Conservation (phyloP, 2,888 invertebrate species). For the Parnassius smintheus region DNA sequence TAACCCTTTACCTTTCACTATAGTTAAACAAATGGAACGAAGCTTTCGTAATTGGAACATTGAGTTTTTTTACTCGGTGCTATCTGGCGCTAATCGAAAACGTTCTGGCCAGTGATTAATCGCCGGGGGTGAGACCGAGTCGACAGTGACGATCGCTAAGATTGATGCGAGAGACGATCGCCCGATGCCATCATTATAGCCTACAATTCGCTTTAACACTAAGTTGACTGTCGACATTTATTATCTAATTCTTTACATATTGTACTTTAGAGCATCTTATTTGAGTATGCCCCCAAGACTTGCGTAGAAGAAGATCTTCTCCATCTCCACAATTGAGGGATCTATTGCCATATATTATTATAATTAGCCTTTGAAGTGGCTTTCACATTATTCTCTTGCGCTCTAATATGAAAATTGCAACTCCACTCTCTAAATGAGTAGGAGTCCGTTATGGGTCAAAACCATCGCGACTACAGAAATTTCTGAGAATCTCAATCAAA, state of each 20-base stretch:
- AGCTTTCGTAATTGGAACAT: constrained; percentile 56
- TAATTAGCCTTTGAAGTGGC: too few species aligned
- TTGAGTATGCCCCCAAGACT: too few species aligned
- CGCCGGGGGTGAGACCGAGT: constrained; percentile 61
- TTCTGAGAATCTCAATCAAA: too few species aligned
- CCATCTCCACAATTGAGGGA: too few species aligned
- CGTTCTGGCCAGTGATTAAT: constrained; percentile 70
- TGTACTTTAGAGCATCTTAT: too few species aligned
- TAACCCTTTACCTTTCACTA: constrained; percentile 28
- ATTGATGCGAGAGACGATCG: constrained; percentile 57
- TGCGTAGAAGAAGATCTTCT: too few species aligned
- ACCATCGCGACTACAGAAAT: too few species aligned
- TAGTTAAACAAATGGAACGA: constrained; percentile 34
- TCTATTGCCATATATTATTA: too few species aligned
- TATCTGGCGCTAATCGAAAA: constrained; percentile 74
- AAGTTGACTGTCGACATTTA: constrained; percentile 44
- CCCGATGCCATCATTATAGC: constrained; percentile 54
- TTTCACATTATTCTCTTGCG: too few species aligned
- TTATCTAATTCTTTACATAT: constrained; percentile 10
- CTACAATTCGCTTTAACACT: constrained; percentile 42
- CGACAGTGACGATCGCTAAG: constrained; percentile 70
- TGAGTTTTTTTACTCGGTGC: constrained; percentile 46
- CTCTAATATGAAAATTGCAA: too few species aligned
- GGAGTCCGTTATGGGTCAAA: too few species aligned
- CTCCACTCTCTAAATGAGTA: too few species aligned